Base-by-base conservation (phyloP, 2,888 invertebrate genomes). In the Chrysina gloriosa region DNA sequence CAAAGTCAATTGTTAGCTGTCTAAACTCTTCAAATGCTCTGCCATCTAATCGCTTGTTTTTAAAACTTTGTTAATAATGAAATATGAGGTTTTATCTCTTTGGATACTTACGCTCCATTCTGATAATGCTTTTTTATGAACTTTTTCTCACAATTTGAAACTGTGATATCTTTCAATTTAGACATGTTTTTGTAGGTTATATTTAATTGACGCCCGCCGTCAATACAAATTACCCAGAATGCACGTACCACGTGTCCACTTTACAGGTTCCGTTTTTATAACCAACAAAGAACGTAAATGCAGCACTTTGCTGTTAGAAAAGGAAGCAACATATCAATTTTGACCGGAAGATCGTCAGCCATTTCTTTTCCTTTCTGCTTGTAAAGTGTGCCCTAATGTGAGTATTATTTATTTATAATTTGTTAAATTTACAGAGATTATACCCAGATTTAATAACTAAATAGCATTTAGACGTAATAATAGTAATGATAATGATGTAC, bases 21-120 rank as follows among this genome's bases (percentile, higher is more conserved):
- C 95, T 86, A 71, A 90, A 90, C 80, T 95, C 93, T 75, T 90
- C 86, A 70, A 90, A 88, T 74, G 85, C 86, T 76, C 95, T 86
- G 2, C 94, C 94, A 85, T 95, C 95, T 73, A 94, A 84, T 66
- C 95, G 88, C 93, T 94, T 27, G 36, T 21, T 52, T 25, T 23
- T 61, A 52, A 31, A 47, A 61, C 19, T 9, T 19, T 47, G 19
- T 7, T 54, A 14, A 21, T 48, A 54, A 63, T 9, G 9, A 36
- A 23, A n/a, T 16, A 19, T 23, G 7, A 36, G 29, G n/a, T 16
- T 52, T 16, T 29, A 29, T 34, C 19, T 45, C 21, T 52, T 7
- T 16, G n/a, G n/a, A n/a, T n/a, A 73, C 84, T 82, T 86, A 93
- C 93, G 82, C 86, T 88, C 73, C 88, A 88, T 78, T 89, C 87